These are phyloP conservation scores for Champsocephalus esox DNA, from an alignment of 2,797 vertebrate genomes.

Conservation along the genomic window DNA sequence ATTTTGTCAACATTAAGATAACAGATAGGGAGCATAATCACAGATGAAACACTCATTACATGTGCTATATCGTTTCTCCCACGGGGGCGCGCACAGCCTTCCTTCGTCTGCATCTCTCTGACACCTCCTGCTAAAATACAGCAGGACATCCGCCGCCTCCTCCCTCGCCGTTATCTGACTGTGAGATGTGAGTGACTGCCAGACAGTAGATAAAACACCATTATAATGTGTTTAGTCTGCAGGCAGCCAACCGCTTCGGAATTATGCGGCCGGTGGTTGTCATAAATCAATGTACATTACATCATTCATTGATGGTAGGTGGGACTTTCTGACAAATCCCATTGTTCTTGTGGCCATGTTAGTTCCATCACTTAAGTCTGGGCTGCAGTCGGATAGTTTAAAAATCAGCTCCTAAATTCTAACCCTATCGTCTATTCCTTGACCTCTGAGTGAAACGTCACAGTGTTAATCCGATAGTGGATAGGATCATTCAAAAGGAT, in stretches of 20 bases:
- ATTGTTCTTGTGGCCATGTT: neutral
- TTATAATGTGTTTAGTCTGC: conserved; percentile 46
- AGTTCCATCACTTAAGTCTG: neutral
- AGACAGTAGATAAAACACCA: conserved; percentile 33
- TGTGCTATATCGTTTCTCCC: conserved; percentile 34
- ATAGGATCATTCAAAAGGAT: too few species aligned
- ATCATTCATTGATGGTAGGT: neutral
- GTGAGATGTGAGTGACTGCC: conserved; percentile 41
- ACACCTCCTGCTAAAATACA: conserved; percentile 38
- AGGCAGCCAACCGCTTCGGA: conserved; percentile 20
- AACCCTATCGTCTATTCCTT: too few species aligned
- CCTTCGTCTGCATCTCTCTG: conserved; percentile 25
- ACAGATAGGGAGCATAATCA: conserved; percentile 12
- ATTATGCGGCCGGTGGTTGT: conserved; percentile 10
- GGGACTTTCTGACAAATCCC: neutral
- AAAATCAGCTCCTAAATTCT: too few species aligned
- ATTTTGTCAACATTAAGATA: conserved; percentile 24
- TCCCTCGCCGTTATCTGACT: conserved; percentile 25
- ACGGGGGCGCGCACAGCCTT: conserved; percentile 1
- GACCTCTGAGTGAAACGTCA: too few species aligned
- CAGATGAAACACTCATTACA: conserved; percentile 25
- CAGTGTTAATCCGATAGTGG: too few species aligned
- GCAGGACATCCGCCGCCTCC: conserved; percentile 16
- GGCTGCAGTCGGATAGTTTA: too few species aligned
- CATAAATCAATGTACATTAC: conserved; percentile 12